Conservation (phyloP, 2,888 invertebrate genomes). For the Mactromeris polynyma region DNA sequence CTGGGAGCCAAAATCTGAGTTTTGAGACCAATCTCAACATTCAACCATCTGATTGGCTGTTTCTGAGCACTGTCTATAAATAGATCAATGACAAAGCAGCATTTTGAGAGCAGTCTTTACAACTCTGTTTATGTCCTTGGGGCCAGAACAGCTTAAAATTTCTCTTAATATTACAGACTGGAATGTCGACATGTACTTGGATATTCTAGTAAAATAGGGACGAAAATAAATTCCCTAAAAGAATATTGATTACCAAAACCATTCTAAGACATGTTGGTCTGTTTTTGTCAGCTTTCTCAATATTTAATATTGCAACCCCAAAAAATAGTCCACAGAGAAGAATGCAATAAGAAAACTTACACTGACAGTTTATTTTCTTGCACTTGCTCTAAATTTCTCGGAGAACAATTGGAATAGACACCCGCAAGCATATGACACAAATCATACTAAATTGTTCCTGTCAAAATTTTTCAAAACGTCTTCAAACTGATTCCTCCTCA, state of each 20-base stretch:
- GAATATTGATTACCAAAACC: slow-evolving; percentile 8
- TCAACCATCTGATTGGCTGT: no score
- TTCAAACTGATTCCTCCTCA: slow-evolving; percentile 52
- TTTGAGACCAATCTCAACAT: no score
- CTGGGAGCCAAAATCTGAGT: no score
- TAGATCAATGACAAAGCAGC: no score
- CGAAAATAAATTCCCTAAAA: background rate
- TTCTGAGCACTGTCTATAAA: no score
- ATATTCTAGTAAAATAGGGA: background rate
- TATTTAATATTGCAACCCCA: background rate
- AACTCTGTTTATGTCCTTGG: no score
- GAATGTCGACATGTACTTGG: background rate
- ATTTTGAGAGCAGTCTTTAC: no score
- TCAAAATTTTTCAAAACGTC: slow-evolving; percentile 70
- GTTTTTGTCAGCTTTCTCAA: slow-evolving; percentile 3
- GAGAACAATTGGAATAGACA: slow-evolving; percentile 61
- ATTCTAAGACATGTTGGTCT: background rate
- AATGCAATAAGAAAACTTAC: background rate
- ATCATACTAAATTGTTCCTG: slow-evolving; percentile 61
- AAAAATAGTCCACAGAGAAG: background rate
- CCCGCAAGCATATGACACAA: slow-evolving; percentile 47
- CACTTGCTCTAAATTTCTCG: slow-evolving; percentile 26
- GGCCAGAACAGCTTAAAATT: background rate
- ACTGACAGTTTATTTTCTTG: slow-evolving; percentile 29
- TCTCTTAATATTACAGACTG: background rate